Conservation (phyloP, 2,888 invertebrate species). For the Cosmopolites sordidus region DNA sequence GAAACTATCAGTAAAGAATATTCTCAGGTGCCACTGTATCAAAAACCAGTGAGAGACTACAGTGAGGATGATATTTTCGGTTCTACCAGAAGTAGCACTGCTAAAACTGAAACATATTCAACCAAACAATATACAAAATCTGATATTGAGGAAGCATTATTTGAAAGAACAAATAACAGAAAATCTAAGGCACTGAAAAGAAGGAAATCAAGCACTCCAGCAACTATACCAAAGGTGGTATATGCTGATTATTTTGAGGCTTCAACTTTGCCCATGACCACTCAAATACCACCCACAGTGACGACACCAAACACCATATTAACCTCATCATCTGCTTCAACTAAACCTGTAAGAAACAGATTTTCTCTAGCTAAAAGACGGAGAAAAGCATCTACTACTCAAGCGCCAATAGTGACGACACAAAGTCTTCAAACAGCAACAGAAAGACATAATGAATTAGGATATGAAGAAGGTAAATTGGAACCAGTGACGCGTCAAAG, state of each 20-base stretch:
- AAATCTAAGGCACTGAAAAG: slow-evolving; percentile 12
- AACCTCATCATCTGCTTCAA: not conserved
- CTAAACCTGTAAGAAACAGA: not conserved
- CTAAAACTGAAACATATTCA: slow-evolving; percentile 7
- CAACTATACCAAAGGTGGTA: slow-evolving; percentile 34
- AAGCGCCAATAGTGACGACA: slow-evolving; percentile 1
- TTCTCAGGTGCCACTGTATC: slow-evolving; percentile 21
- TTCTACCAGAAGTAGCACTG: slow-evolving; percentile 24
- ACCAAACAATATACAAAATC: slow-evolving; percentile 29
- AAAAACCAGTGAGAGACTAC: slow-evolving; percentile 28
- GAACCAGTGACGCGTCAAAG: slow-evolving; percentile 49
- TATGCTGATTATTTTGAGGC: slow-evolving; percentile 40
- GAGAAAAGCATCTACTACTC: not conserved
- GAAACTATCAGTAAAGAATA: slow-evolving; percentile 17
- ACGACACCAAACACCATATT: not conserved
- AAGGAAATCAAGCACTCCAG: slow-evolving; percentile 5
- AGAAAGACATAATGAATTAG: slow-evolving; percentile 20
- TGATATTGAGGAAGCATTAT: slow-evolving; percentile 32
- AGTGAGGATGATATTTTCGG: slow-evolving; percentile 40
- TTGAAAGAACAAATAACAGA: slow-evolving; percentile 28
- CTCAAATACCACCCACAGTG: slow-evolving; percentile 5
- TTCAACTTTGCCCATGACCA: slow-evolving; percentile 29
- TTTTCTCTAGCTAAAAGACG: not conserved
- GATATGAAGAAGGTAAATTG: slow-evolving; percentile 20
- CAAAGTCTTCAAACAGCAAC: slow-evolving; percentile 25